Base-by-base conservation (phyloP, 2,797 vertebrate species). In the Cyclura pinguis region DNA sequence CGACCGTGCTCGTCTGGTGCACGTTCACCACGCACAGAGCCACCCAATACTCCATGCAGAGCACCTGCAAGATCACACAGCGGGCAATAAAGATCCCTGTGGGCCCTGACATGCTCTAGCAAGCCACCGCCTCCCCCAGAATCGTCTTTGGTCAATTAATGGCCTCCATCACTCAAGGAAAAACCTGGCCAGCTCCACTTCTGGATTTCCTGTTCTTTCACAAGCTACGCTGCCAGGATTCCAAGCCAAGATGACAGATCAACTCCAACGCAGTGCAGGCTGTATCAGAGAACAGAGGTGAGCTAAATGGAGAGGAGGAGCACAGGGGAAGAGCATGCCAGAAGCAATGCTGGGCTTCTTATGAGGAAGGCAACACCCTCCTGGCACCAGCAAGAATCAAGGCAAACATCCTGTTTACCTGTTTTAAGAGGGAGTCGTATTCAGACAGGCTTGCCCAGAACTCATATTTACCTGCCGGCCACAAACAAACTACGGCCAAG, bases 271-370 rank as follows among this genome's bases (percentile, higher is more conserved):
- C 3, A 55, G 1, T 3, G 32, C 84, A 62, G 27, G 27, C 67
- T 6, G 35, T 2, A 10, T 62, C 47, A 8, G 32, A 88, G 91
- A 87, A 55, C 32, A 42, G 47, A 55, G 88, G 91, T 85, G 32
- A 1, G 7, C 50, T 1, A 29, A 67, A 29, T 2, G 57, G 67
- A 42, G n/a, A 24, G 6, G 20, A 27, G 24, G 80, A 18, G 22
- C 50, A 20, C 13, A 1, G n/a, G 18, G 47, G 20, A 27, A 73
- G 22, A 27, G 55, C 0, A 27, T 69, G 80, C 78, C 1, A 27
- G 29, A 29, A 0, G 0, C 86, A 77, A 47, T 78, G n/a, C 0
- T 0, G 7, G 64, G 1, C 80, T 42, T 2, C 7, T 80, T 2
- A 14, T 0, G 4, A 3, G 81, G 80, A 29, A 87, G 50, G 52